A percentile compares a stretch with the other conserved stretches of the same genome.
phyloP scores from a whole-genome alignment of 23 tunicate species.

The Trididemnum miniatum region DNA sequence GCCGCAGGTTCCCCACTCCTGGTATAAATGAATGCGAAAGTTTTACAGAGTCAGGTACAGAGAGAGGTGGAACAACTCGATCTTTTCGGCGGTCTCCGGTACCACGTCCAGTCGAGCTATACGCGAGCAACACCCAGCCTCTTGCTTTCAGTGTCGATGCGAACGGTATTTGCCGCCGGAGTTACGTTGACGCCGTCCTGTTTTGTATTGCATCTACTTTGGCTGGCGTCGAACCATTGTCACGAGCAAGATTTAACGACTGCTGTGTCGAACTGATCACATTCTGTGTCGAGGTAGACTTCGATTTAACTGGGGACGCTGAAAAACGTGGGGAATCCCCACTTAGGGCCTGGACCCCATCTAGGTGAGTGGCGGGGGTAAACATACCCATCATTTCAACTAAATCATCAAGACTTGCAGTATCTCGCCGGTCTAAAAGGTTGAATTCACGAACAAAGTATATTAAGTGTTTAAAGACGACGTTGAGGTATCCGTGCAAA shows the following conservation, averaged over 20 bases:
- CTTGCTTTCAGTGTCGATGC: neutral
- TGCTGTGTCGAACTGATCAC: slow-evolving; percentile 3
- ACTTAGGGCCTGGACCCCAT: neutral
- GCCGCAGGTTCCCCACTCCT: no score
- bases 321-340: slow-evolving; percentile 2
- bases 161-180: neutral
- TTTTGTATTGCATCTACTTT: slow-evolving; percentile 33
- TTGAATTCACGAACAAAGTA: slow-evolving; percentile 71
- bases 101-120: no score
- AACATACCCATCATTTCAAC: slow-evolving; percentile 61
- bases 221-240: slow-evolving; percentile 43
- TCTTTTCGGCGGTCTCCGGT: no score
- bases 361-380: slow-evolving; percentile 24
- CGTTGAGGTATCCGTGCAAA: slow-evolving; percentile 73
- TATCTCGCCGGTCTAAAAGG: slow-evolving; percentile 66
- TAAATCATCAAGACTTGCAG: slow-evolving; percentile 69
- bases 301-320: neutral
- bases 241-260: slow-evolving; percentile 23
- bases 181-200: slow-evolving; percentile 33
- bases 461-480: slow-evolving; percentile 74
- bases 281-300: neutral
- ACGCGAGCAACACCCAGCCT: no score
- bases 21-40: no score
- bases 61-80: no score
- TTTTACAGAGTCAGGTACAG: no score